Evolutionary conservation across 1,140 invertebrate genomes (phyloP), one percentile per base, ranked within the genome.

Genomic region (Pogonognathellus flavescens): DNA sequence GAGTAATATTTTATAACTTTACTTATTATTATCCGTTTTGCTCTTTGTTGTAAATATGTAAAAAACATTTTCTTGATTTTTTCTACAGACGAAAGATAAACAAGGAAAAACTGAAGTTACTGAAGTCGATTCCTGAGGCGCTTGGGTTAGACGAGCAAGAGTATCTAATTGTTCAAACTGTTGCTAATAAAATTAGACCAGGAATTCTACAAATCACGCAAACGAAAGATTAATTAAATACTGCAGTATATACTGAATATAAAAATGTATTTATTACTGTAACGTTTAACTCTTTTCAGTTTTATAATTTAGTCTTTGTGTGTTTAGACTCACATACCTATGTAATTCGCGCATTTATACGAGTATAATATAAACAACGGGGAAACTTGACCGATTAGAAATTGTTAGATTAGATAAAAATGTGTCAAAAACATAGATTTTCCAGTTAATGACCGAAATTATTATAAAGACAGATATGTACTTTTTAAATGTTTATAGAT

Each of bases 161-260:
- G 52, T 89, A 82, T 66, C 4, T 83, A 9, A 86, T 89, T 70
- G 72, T 89, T 11, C 88, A 89, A 85, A 83, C 86, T 5, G 82
- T 85, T 20, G 88, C 88, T 53, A 87, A 89, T 22, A 89, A 89
- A 85, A 85, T 89, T 59, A 84, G 86, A 59, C 86, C 88, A 41
- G 88, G 88, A 20, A 62, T 89, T 66, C 25, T 86, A 49, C 49
- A 59, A 2, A 53, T 82, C 0, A 14, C 84, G 7, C 80, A 66
- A n/a, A 7, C 83, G 13, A 66, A 87, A 25, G 70, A 41, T 6
- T 76, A 50, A 76, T n/a, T 20, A 20, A 18, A 3, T n/a, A 62
- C 53, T 14, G n/a, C 53, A 57, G n/a, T n/a, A n/a, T n/a, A n/a
- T n/a, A 57, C n/a, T 14, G n/a, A 14, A 57, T 57, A 14, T 57